Evolutionary conservation across 2,888 invertebrate species (phyloP), one percentile per base, ranked within the genome.

Genomic region (Prenolepis imparis): DNA sequence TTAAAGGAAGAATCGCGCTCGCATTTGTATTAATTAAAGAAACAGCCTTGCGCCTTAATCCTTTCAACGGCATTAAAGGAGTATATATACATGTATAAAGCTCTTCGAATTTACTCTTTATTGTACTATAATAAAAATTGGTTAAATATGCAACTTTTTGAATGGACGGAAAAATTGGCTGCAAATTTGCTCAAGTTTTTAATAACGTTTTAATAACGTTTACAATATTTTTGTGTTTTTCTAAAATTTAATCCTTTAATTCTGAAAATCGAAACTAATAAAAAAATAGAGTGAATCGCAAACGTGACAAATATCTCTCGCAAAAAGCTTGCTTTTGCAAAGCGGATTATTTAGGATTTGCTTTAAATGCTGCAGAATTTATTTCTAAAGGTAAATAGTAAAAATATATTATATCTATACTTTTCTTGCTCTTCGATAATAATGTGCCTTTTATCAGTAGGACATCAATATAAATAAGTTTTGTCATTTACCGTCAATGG

Each of bases 21-120:
- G 21, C 44, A n/a, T 44, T 63, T 61, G 9, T 74, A 44, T 44
- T 61, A 61, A 74, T 61, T 41, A 74, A 63, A 48, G 44, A 63
- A 32, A 39, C 21, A 63, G 44, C 21, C 32, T 73, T n/a, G 39
- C 3, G 39, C 3, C 57, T 74, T 44, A 61, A 59, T n/a, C 44
- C 28, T 74, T 15, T 1, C 61, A 63, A 21, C 21, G 44, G 18
- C 8, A 28, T 11, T 11, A 74, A 15, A 61, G 15, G 28, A 21
- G 36, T 36, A 36, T 36, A 36, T 36, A 36, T 36, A 36, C 5
- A 44, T 41, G n/a, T 24, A 28, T n/a, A 9, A 39, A 57, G 18
- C 6, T 36, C 6, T 36, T 41, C 24, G 24, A 24, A 57, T 59
- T 73, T 2, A 21, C 15, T 8, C 32, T 32, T 41, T 59, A 24